Evolutionary conservation across 2,797 vertebrate genomes (phyloP).

Genomic region (Erithacus rubecula): DNA sequence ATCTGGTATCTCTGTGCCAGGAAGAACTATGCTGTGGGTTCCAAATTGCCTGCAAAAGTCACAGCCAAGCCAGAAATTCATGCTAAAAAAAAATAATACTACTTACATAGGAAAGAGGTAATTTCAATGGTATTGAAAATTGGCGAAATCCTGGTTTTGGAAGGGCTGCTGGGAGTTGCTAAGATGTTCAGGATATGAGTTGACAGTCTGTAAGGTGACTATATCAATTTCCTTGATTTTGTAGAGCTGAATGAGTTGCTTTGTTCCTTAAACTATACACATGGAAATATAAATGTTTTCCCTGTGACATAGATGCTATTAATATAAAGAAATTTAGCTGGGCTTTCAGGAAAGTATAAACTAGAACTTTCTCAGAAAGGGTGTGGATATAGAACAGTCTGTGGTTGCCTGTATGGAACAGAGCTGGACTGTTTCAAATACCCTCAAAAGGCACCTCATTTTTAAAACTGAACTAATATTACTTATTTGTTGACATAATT

Average conservation of each 20-base stretch:
- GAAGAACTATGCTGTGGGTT: background rate
- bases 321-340: background rate
- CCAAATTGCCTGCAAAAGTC: slow-evolving; percentile 2
- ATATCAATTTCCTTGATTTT: background rate
- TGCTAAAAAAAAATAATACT: background rate
- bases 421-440: background rate
- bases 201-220: background rate
- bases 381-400: background rate
- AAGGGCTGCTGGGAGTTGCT: background rate
- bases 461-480: background rate
- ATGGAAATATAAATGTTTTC: background rate
- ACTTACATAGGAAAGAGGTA: background rate
- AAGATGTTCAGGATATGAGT: background rate
- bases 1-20: slow-evolving; percentile 6
- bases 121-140: background rate
- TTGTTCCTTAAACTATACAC: background rate
- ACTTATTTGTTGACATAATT: background rate
- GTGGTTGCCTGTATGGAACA: background rate
- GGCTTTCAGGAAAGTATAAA: slow-evolving; percentile 5
- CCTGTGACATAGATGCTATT: background rate
- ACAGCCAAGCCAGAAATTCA: background rate
- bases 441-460: background rate
- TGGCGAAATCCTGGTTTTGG: background rate
- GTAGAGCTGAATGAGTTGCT: background rate
- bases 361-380: background rate